Base-by-base conservation (phyloP, 2,797 vertebrate species). In the Serranus cabrilla region DNA sequence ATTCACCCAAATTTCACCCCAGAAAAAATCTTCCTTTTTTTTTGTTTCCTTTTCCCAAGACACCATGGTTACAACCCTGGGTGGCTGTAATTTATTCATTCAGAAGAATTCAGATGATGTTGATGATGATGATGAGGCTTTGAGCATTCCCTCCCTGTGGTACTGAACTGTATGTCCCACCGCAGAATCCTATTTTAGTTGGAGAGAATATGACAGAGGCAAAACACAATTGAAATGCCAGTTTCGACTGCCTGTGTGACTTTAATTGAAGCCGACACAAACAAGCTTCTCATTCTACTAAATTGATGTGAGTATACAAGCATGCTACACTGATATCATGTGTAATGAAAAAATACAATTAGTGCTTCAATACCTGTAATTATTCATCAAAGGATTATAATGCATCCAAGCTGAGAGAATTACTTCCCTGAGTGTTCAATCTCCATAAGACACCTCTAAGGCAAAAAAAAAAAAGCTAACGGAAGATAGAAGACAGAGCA, bases 261-360 rank as follows among this genome's bases (percentile, higher is more conserved):
- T 81, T 71, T 77, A 80, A 87, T 45, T 54, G 74, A 78, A 78
- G 80, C 71, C 1, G 58, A 74, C 76, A 82, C 72, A 83, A 86
- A 85, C 77, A 77, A 58, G 49, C 68, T 85, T 86, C 55, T 68
- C 57, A 50, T 81, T 80, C 45, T 39, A 14, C 65, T 65, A 78
- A 74, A 86, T 49, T 83, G 81, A 71, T 55, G 37, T 7, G 34
- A 55, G 72, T 45, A 79, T 52, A 60, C 77, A 78, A 72, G 50
- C 80, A 71, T 62, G 81, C 59, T 37, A 54, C 74, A 75, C 54
- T 76, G 82, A 86, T 86, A 87, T 76, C 52, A 71, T 67, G 68
- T 71, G 40, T 69, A 83, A 84, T 85, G 79, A 87, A 89, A 88
- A 88, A 91, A 90, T 70, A 78, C 77, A 80, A 88, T 88, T 88